Evolutionary conservation across 2,888 invertebrate species (phyloP).

Genomic region (Sarcophaga variegata): DNA sequence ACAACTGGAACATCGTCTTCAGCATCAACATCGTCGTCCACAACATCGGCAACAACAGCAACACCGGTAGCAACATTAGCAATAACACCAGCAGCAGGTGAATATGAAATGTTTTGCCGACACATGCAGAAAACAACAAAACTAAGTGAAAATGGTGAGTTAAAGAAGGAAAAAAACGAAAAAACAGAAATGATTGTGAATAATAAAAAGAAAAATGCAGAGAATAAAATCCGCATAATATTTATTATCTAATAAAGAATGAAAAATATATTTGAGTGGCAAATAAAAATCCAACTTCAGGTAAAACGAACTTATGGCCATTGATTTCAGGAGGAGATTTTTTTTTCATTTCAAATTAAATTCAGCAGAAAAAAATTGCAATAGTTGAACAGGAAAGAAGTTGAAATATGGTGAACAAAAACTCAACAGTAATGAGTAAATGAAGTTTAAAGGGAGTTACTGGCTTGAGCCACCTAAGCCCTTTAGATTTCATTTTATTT

Average conservation of each 20-base stretch:
- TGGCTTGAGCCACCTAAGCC: too few relatives aligned
- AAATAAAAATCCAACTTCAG: slow-evolving; percentile 6
- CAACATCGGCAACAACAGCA: slow-evolving; percentile 8
- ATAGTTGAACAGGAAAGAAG: background rate
- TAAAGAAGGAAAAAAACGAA: background rate
- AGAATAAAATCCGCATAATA: slow-evolving; percentile 33
- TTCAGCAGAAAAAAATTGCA: background rate
- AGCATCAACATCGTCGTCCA: slow-evolving; percentile 59
- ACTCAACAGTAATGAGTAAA: too few relatives aligned
- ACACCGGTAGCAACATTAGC: slow-evolving; percentile 56
- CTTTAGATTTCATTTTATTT: too few relatives aligned
- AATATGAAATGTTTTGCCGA: slow-evolving; percentile 80
- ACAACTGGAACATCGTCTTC: slow-evolving; percentile 28
- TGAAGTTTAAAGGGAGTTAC: too few relatives aligned
- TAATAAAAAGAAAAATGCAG: slow-evolving; percentile 1
- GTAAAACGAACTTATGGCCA: background rate
- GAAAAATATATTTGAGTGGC: background rate
- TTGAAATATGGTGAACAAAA: too few relatives aligned
- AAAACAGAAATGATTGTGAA: background rate
- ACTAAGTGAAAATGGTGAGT: slow-evolving; percentile 81
- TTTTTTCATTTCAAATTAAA: background rate
- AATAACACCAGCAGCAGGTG: slow-evolving; percentile 74
- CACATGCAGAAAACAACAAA: slow-evolving; percentile 81
- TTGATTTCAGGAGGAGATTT: background rate
- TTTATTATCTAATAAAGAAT: slow-evolving; percentile 51